Evolutionary conservation across 35 echinoderm and acorn worm species (phyloP), one percentile per base, ranked within the genome.

Genomic region (Stichopus chloronotus): DNA sequence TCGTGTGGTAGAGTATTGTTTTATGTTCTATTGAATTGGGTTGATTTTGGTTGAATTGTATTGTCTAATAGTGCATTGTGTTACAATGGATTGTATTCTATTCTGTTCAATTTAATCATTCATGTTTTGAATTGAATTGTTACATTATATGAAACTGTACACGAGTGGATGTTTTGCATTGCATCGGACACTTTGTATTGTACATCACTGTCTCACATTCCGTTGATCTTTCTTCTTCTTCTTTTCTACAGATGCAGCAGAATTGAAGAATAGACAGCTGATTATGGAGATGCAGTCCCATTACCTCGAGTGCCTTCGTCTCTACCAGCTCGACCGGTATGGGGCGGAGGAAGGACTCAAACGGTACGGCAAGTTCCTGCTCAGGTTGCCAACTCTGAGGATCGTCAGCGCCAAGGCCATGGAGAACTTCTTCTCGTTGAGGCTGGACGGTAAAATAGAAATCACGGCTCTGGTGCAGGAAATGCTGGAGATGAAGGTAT

Each of bases 321-420:
- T 84, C 10, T 92, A 96, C 56, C 79, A 83, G 8, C 68, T 86
- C 5, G 19, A 93, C 4, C 56, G 52, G 2, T 91, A 77, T 53
- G 59, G 78, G 23, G 25, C 57, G 14, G 82, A 11, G 11, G 56
- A 92, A 4, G 57, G 92, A 21, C 57, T 92, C 4, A 93, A 91
- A 52, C 92, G 92, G 16, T 96, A 94, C 22, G 92, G 95, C 17
- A 90, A 96, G 89, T 90, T 96, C 72, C 89, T 96, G 5, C 85
- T 96, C 52, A 79, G 92, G 0, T 71, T 96, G 12, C 95, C 92
- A 17, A 85, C 92, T 56, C 72, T 96, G 30, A 30, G 95, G 25
- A 85, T 78, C 13, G 79, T 96, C 56, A 94, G 95, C 57, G 92
- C 92, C 11, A 94, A 94, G 63, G 95, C 95, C 20, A 92, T 94